Percentiles rank a stretch among this genome's conserved stretches.
Conservation (phyloP, 2,113 vertebrate species). For the Pedionomus torquatus region DNA sequence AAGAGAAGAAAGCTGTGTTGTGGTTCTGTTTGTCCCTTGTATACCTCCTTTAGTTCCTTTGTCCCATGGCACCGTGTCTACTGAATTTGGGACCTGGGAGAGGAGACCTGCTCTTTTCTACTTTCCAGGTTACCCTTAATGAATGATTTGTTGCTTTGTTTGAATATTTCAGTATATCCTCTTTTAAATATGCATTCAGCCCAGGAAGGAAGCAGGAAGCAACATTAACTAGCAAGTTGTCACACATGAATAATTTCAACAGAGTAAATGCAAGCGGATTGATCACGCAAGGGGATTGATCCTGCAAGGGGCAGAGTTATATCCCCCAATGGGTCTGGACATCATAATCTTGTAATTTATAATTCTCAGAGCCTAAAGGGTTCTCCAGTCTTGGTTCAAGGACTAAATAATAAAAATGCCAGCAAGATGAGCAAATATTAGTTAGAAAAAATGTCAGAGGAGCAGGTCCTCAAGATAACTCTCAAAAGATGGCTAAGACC, state of each 20-base stretch:
- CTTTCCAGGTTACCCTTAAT: background rate
- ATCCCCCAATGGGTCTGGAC: background rate
- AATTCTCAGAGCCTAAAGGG: background rate
- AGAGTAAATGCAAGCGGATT: too few relatives aligned
- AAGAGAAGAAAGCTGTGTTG: background rate
- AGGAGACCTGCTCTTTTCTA: background rate
- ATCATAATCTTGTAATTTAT: background rate
- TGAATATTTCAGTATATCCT: conserved; percentile 35
- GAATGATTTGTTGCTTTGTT: conserved; percentile 14
- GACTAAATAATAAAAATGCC: background rate
- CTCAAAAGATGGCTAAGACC: background rate
- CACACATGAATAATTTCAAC: background rate
- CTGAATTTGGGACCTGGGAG: background rate
- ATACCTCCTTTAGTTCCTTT: background rate
- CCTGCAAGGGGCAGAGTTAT: background rate
- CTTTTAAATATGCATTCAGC: conserved; percentile 29
- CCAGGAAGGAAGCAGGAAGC: background rate
- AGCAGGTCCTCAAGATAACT: background rate
- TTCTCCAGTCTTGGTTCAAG: background rate
- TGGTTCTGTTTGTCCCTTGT: background rate
- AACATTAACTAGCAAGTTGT: background rate
- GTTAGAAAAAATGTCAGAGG: background rate
- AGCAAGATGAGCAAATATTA: background rate
- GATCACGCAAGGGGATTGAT: background rate
- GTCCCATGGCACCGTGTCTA: background rate